These are phyloP conservation scores for Amphiura filiformis DNA, from an alignment of 35 echinoderm and acorn worm genomes.

Conservation along the genomic window DNA sequence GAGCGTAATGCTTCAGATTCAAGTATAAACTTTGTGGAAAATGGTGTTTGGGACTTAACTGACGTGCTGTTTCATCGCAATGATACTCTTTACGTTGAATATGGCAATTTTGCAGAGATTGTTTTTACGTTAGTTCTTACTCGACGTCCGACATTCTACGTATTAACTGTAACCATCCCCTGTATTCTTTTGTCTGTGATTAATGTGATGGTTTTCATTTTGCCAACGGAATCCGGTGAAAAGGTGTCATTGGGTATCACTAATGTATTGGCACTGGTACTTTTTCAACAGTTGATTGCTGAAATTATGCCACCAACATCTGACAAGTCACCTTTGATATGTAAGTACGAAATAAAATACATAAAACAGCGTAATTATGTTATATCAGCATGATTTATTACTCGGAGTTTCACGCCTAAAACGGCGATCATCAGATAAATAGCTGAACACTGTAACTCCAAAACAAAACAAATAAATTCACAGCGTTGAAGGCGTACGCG, in stretches of 20 bases:
- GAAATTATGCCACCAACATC: constrained; percentile 17
- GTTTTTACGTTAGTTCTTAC: neutral
- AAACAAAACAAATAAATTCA: no score
- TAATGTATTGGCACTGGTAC: constrained; percentile 14
- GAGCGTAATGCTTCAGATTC: neutral
- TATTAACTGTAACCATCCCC: constrained; percentile 30
- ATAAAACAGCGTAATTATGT: no score
- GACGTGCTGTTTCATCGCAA: neutral
- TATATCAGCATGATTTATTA: no score
- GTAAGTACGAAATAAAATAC: no score
- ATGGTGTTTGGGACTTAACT: constrained; percentile 10
- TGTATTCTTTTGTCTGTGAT: constrained; percentile 29
- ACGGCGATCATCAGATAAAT: no score
- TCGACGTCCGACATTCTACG: constrained; percentile 25
- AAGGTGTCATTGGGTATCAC: constrained; percentile 26
- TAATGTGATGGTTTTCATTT: constrained; percentile 29
- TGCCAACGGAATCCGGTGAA: constrained; percentile 27
- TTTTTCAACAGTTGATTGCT: constrained; percentile 23
- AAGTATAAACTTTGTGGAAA: neutral
- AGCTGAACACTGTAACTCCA: no score
- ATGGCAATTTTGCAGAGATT: neutral
- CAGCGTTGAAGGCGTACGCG: no score
- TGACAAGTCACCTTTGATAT: neutral
- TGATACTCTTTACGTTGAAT: neutral
- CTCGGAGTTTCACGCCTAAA: no score